Base-by-base conservation (phyloP, 1,140 invertebrate species). In the Drosophila pallidifrons region DNA sequence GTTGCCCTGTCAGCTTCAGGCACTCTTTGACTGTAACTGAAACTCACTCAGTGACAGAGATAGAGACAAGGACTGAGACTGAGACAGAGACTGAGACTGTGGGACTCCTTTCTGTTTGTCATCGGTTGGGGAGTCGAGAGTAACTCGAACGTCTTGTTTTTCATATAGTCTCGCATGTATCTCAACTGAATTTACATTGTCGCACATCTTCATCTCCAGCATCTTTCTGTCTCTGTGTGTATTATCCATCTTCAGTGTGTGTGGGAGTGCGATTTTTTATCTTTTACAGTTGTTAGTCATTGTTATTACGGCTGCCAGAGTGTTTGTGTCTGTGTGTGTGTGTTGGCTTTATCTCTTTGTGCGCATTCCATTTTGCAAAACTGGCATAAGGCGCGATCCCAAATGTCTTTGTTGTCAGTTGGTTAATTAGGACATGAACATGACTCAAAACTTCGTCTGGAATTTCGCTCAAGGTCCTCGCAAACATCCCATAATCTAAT, bases 171-270 rank as follows among this genome's bases (percentile, higher is more conserved):
- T 16, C 52, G 30, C 43, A 43, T 28, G 58, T 73, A 85, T 81
- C 74, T 70, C 77, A 70, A 60, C 77, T 77, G 74, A 74, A 66
- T 86, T 85, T 85, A 64, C 82, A 77, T 81, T 81, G 81, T 85
- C 52, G 54, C 68, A 72, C 69, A 72, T 59, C 57, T 58, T 75
- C 58, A 72, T 75, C 57, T 51, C 51, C 55, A 55, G 65, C 68
- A 45, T 68, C 74, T 61, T 13, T 7, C 10, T 7, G 25, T 7
- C 10, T 7, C 28, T 32, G 30, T 28, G 10, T 20, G 54, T 57
- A 57, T 54, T 30, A 32, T 54, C 1, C 7, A 32, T 63, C 15
- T 25, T 15, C 30, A 15, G n/a, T 30, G 1, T 55, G 57, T 78
- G 45, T 65, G 49, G 54, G 43, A 47, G 38, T 73, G 70, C 47